Percentiles rank a stretch among this genome's conserved stretches.
phyloP scores from a whole-genome alignment of 2,797 vertebrate genomes.

The Cynopterus sphinx region DNA sequence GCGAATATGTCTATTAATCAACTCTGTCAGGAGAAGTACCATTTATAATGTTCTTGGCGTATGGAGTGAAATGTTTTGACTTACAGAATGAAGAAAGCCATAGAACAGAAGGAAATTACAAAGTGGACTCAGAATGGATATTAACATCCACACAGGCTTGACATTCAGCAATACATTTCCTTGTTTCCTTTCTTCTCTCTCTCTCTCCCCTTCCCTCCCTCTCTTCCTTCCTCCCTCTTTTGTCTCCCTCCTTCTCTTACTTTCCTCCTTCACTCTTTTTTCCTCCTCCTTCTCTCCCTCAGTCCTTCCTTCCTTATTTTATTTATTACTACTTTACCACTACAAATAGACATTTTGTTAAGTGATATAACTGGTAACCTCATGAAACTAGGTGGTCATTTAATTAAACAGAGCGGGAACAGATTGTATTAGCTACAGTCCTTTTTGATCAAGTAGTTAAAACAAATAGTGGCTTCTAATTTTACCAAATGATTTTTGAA shows the following conservation, averaged over 20 bases:
- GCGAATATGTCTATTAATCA: slow-evolving; percentile 38
- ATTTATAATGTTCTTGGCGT: slow-evolving; percentile 4
- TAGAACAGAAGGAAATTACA: slow-evolving; percentile 27
- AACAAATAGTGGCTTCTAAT: not conserved
- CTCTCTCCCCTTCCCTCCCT: no score
- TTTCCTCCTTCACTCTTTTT: not conserved
- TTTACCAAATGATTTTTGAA: not conserved
- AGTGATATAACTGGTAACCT: not conserved
- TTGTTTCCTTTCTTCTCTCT: not conserved
- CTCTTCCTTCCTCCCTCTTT: no score
- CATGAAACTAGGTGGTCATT: not conserved
- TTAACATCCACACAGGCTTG: not conserved
- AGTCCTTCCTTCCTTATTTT: not conserved
- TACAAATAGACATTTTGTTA: not conserved
- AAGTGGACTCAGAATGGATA: not conserved
- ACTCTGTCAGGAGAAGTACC: not conserved
- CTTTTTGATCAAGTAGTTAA: slow-evolving; percentile 12
- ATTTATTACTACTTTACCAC: no score
- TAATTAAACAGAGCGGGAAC: not conserved
- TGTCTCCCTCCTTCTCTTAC: no score
- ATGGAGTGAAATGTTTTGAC: slow-evolving; percentile 60
- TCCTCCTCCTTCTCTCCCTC: not conserved
- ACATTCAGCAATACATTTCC: not conserved
- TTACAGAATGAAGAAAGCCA: not conserved
- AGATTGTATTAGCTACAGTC: not conserved